Evolutionary conservation across 2,113 vertebrate species (phyloP), one percentile per base, ranked within the genome.

Genomic region (Cyprinus carpio): DNA sequence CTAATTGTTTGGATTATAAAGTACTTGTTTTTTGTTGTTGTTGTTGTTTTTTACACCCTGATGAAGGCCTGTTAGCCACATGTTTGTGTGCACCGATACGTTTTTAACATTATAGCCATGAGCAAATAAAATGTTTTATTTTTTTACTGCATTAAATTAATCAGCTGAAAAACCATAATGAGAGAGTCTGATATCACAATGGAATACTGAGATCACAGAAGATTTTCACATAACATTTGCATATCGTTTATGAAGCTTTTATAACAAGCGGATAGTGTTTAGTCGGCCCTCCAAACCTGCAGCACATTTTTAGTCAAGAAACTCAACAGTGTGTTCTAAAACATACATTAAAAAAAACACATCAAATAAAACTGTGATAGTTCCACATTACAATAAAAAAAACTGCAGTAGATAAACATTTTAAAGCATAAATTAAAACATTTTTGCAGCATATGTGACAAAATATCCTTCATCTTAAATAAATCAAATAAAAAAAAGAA

Each of bases 381-480:
- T 54, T 71, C 20, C 9, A 11, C 75, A 20, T 76, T 27, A 76
- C 4, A 76, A 76, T 43, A 46, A 46, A 27, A n/a, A 75, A 54
- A 76, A 75, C 37, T 46, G 40, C 43, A 75, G 27, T 27, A 16
- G 23, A 75, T 75, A 75, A 51, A 29, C 49, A 23, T 71, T 76
- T 77, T 65, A 86, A 86, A 88, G 67, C 75, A 75, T 25, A 43
- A 78, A 18, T 25, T 77, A 83, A 58, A 60, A 12, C n/a, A 51
- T 56, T 6, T 69, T 37, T 71, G 67, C 67, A 71, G 31, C 65
- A 87, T 9, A 78, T 46, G 49, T 82, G 62, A 85, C 79, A 81
- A 78, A 89, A 34, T 81, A 15, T 88, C 87, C 34, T 69, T 87
- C 79, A 81, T 87, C 89, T 91, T 88, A 89, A 92, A 92, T 90